Conservation (phyloP, 2,797 vertebrate species). For the Poeciliopsis presidionis region DNA sequence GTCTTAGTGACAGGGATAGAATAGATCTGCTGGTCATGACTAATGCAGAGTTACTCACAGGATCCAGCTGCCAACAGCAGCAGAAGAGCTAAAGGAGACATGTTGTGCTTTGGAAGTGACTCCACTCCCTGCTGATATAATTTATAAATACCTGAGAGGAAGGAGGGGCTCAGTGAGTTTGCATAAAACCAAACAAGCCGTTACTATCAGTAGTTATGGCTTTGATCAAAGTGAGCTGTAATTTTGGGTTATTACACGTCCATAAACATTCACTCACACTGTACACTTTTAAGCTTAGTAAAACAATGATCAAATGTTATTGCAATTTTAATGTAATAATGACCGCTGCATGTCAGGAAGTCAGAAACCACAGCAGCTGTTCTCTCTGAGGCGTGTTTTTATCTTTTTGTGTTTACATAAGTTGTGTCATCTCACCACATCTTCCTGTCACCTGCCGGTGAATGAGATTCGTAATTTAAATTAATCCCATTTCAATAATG, state of each 20-base stretch:
- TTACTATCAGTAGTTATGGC: not conserved
- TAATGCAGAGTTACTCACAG: not conserved
- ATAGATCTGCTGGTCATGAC: not conserved
- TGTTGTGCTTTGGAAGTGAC: not conserved
- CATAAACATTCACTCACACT: not conserved
- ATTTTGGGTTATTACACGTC: not conserved
- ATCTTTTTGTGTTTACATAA: not conserved
- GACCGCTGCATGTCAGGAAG: not conserved
- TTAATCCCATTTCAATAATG: not conserved
- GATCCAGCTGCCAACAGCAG: not conserved
- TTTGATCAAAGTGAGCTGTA: not conserved
- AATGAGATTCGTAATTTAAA: not conserved
- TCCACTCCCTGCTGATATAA: not conserved
- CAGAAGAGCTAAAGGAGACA: not conserved
- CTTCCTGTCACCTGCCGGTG: not conserved
- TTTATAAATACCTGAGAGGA: not conserved
- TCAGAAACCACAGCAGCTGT: not conserved
- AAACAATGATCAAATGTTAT: not conserved
- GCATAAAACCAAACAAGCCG: not conserved
- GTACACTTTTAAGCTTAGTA: not conserved
- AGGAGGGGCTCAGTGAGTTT: not conserved
- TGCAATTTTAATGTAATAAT: not conserved
- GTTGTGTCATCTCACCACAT: not conserved
- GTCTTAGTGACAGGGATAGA: not conserved
- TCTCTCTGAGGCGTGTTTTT: not conserved